Percentiles rank a stretch among this genome's conserved stretches.
Evolutionary conservation across 2,113 vertebrate species (phyloP).

Genomic region (Lasiurus borealis): DNA sequence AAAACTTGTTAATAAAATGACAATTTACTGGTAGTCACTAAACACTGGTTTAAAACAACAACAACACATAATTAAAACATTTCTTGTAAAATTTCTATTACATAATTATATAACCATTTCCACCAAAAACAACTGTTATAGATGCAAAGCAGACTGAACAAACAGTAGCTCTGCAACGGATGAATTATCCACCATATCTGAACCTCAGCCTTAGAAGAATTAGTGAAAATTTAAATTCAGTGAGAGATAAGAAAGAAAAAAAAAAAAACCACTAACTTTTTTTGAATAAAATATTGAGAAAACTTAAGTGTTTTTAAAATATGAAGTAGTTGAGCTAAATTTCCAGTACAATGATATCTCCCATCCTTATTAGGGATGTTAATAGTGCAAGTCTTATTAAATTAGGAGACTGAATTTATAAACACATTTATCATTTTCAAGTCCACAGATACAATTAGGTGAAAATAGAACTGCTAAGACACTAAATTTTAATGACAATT

Average conservation of each 20-base stretch:
- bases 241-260: neutral
- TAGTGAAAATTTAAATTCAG: slow-evolving; percentile 32
- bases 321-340: slow-evolving; percentile 24
- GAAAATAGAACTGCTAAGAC: neutral
- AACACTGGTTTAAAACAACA: slow-evolving; percentile 39
- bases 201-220: neutral
- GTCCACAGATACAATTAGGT: neutral
- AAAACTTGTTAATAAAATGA: slow-evolving; percentile 75
- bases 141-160: slow-evolving; percentile 31
- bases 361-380: slow-evolving; percentile 22
- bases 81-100: neutral
- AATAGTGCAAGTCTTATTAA: neutral
- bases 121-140: slow-evolving; percentile 24
- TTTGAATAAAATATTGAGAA: slow-evolving; percentile 30
- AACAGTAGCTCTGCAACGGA: neutral
- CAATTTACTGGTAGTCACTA: neutral
- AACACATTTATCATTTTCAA: neutral
- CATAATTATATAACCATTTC: neutral
- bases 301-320: neutral
- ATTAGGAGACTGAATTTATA: neutral
- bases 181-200: neutral
- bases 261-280: neutral
- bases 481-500: neutral
- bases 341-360: slow-evolving; percentile 27
- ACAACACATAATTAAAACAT: neutral